These are phyloP conservation scores for Dendrocopos noguchii DNA, from an alignment of 2,113 vertebrate species.

Conservation along the genomic window DNA sequence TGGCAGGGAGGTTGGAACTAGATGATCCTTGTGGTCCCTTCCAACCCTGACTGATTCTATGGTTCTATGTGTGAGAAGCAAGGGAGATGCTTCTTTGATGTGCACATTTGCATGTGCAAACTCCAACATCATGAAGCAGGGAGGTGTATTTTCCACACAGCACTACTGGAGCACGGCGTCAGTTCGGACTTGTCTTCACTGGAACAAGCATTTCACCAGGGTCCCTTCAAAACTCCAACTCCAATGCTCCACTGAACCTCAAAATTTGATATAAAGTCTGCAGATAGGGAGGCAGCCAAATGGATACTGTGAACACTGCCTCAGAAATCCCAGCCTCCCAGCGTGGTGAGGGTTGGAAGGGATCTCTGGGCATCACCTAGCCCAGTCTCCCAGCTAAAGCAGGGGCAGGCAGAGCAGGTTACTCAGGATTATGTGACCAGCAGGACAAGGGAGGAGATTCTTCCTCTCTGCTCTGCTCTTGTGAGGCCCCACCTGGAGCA, in stretches of 20 bases:
- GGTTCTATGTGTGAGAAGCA: not conserved
- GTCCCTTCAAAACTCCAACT: not conserved
- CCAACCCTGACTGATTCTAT: too few relatives aligned
- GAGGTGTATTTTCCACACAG: not conserved
- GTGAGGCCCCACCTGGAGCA: too few relatives aligned
- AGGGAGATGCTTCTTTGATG: not conserved
- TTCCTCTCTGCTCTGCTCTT: too few relatives aligned
- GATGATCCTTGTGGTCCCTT: too few relatives aligned
- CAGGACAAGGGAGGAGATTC: too few relatives aligned
- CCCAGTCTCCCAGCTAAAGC: too few relatives aligned
- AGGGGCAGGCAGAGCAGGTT: too few relatives aligned
- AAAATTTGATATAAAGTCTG: not conserved
- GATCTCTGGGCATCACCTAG: too few relatives aligned
- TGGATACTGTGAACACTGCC: not conserved
- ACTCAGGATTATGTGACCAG: too few relatives aligned
- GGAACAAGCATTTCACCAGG: not conserved
- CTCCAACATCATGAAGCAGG: not conserved
- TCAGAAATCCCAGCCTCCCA: too few relatives aligned
- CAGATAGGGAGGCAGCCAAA: not conserved
- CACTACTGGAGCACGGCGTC: not conserved
- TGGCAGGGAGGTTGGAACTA: too few relatives aligned
- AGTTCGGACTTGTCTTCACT: not conserved
- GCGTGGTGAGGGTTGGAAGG: too few relatives aligned
- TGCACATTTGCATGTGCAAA: conserved; percentile 1
- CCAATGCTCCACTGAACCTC: not conserved